These are phyloP conservation scores for Ptilorrhoa leucosticta DNA, from an alignment of 2,113 vertebrate species.

Conservation along the genomic window DNA sequence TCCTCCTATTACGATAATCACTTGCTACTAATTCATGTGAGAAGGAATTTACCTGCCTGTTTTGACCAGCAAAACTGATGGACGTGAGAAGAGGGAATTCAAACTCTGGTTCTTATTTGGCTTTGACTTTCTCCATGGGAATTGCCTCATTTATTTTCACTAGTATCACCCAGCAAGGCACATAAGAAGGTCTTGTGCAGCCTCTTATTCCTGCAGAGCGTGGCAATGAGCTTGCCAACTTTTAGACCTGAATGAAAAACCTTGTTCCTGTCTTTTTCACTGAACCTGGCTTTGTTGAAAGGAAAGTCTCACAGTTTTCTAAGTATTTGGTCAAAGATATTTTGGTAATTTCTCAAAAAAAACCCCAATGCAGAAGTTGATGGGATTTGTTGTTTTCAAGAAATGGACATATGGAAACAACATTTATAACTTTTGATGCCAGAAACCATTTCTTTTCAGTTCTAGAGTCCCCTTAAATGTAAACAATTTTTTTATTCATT, in stretches of 20 bases:
- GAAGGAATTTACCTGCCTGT: neutral
- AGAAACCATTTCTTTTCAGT: neutral
- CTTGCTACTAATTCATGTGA: neutral
- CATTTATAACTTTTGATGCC: neutral
- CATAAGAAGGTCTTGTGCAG: neutral
- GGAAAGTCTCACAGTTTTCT: neutral
- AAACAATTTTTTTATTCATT: neutral
- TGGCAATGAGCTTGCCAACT: accelerated
- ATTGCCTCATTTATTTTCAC: neutral
- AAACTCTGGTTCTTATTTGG: neutral
- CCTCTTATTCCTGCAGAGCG: neutral
- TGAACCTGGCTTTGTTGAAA: neutral
- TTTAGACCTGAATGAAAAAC: neutral
- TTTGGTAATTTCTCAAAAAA: neutral
- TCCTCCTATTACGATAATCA: neutral
- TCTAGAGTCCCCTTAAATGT: neutral
- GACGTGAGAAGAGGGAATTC: neutral
- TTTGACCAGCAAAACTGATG: neutral
- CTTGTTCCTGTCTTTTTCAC: neutral
- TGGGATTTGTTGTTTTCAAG: neutral
- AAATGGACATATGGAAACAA: neutral
- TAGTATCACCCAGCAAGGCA: neutral
- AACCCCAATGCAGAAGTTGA: accelerated
- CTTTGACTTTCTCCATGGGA: neutral
- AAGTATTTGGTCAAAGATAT: neutral